A percentile compares a stretch with the other conserved stretches of the same genome.
Evolutionary conservation across 2,113 vertebrate species (phyloP).

Genomic region (Brienomyrus longianalis): DNA sequence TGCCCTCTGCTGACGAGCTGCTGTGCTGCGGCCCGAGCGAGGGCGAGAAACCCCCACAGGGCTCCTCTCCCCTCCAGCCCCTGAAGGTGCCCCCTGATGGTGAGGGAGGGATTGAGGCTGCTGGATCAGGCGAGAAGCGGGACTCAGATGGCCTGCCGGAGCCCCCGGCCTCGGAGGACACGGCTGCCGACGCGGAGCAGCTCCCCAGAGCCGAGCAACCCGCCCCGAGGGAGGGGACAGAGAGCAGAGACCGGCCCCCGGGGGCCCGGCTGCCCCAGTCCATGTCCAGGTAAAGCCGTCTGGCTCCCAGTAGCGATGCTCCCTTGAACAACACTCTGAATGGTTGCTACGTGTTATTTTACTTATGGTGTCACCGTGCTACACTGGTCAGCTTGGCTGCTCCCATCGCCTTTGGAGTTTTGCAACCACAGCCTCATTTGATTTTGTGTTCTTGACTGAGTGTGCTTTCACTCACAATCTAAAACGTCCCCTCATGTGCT

Average conservation of each 20-base stretch:
- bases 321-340: neutral
- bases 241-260: slow-evolving; percentile 61
- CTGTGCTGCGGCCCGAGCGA: slow-evolving; percentile 67
- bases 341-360: neutral
- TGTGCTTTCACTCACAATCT: neutral
- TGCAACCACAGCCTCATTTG: neutral
- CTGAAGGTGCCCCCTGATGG: slow-evolving; percentile 43
- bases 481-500: neutral
- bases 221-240: slow-evolving; percentile 56
- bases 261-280: slow-evolving; percentile 66
- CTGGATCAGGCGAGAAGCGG: slow-evolving; percentile 40
- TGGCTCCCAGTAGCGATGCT: neutral
- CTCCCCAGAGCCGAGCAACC: slow-evolving; percentile 52
- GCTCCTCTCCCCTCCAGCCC: slow-evolving; percentile 50
- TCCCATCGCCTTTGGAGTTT: neutral
- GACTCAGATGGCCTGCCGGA: slow-evolving; percentile 31
- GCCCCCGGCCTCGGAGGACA: slow-evolving; percentile 30
- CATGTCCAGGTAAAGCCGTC: slow-evolving; percentile 55
- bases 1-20: slow-evolving; percentile 65
- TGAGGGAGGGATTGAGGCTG: slow-evolving; percentile 44
- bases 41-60: slow-evolving; percentile 54
- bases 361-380: too few species aligned
- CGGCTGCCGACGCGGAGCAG: slow-evolving; percentile 53
- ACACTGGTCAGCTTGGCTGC: neutral
- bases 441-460: neutral